Evolutionary conservation across 2,797 vertebrate genomes (phyloP).

Genomic region (Pseudochaenichthys georgianus): DNA sequence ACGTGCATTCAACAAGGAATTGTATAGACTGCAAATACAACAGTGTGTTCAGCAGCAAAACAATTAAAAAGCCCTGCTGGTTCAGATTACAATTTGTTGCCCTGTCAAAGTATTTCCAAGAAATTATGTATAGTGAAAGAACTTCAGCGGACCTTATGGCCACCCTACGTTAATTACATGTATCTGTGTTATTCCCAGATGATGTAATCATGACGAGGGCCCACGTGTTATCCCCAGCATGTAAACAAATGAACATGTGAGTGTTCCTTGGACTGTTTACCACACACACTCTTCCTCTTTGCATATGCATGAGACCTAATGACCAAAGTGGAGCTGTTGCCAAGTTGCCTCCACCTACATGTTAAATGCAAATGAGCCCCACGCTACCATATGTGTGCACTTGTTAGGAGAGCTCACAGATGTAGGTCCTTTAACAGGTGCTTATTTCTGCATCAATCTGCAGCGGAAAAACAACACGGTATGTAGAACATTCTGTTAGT

Average conservation of each 20-base stretch:
- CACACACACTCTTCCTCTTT: not conserved
- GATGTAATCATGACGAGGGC: not conserved
- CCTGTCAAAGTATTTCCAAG: too few relatives aligned
- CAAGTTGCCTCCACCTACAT: conserved; percentile 68
- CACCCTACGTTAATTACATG: not conserved
- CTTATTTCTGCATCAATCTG: conserved; percentile 30
- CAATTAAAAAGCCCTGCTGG: too few relatives aligned
- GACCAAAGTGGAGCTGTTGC: conserved; percentile 66
- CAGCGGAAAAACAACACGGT: not conserved
- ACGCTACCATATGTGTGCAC: conserved; percentile 61
- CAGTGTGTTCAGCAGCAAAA: too few relatives aligned
- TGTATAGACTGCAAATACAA: too few relatives aligned
- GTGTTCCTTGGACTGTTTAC: conserved; percentile 23
- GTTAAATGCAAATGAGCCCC: conserved; percentile 61
- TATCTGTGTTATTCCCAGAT: not conserved
- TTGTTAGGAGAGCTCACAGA: conserved; percentile 57
- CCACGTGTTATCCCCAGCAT: not conserved
- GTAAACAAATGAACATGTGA: conserved; percentile 16
- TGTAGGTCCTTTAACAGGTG: conserved; percentile 46
- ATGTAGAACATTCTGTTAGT: too few relatives aligned
- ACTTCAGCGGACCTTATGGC: too few relatives aligned
- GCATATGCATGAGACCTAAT: conserved; percentile 74
- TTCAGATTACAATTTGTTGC: too few relatives aligned
- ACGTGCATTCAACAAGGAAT: too few relatives aligned
- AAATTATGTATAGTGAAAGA: too few relatives aligned